phyloP scores from a whole-genome alignment of 2,888 invertebrate genomes.

The Salpingus planirostris region DNA sequence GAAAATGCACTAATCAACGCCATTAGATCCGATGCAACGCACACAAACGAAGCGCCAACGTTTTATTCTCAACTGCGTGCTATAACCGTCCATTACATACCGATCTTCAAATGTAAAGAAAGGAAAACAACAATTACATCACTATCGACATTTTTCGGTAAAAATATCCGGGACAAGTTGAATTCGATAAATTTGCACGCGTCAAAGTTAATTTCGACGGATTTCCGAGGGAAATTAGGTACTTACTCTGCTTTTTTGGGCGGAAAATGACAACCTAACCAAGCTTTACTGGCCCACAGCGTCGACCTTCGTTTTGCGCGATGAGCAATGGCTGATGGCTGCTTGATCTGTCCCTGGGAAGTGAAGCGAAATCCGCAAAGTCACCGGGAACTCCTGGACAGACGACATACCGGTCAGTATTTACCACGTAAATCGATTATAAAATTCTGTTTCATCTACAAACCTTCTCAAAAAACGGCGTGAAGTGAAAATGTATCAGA shows the following conservation, averaged over 20 bases:
- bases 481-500: no score
- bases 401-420: no score
- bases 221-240: neutral
- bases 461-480: no score
- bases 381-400: no score
- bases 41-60: slow-evolving; percentile 1
- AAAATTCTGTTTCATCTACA: no score
- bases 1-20: neutral
- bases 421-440: no score
- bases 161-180: no score
- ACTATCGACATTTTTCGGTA: slow-evolving; percentile 18
- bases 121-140: slow-evolving; percentile 36
- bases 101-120: slow-evolving; percentile 22
- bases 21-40: neutral
- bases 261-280: slow-evolving; percentile 41
- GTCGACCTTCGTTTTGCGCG: slow-evolving; percentile 36
- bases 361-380: no score
- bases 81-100: slow-evolving; percentile 31
- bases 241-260: slow-evolving; percentile 33
- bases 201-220: no score
- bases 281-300: slow-evolving; percentile 37
- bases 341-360: no score
- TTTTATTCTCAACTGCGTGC: slow-evolving; percentile 24
- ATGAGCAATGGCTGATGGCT: slow-evolving; percentile 33
- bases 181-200: no score